Evolutionary conservation across 2,113 vertebrate species (phyloP).

Genomic region (Pyrgilauda ruficollis): DNA sequence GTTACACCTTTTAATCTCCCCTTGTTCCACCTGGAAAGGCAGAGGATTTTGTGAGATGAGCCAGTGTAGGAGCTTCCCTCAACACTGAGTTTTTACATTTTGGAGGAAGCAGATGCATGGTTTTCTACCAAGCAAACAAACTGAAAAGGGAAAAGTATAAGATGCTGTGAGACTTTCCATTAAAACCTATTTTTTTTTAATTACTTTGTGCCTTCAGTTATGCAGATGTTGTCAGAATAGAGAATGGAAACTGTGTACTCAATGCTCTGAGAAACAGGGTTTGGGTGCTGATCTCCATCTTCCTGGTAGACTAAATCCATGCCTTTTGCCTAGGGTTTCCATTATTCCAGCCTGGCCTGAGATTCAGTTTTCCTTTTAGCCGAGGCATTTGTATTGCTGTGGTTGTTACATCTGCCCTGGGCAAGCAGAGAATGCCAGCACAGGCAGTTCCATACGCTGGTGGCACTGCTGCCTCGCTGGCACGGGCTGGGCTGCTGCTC

Average conservation of each 20-base stretch:
- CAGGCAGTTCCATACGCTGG: accelerated
- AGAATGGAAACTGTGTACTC: not conserved
- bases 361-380: not conserved
- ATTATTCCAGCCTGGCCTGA: not conserved
- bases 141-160: not conserved
- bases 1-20: not conserved
- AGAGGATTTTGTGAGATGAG: not conserved
- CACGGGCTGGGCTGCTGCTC: not conserved
- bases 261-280: accelerated
- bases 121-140: not conserved
- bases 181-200: not conserved
- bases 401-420: not conserved
- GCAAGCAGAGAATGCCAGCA: not conserved
- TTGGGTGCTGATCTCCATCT: not conserved
- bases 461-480: not conserved
- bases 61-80: not conserved
- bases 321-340: not conserved
- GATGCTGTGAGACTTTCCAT: not conserved
- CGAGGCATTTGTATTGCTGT: not conserved
- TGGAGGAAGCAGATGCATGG: not conserved
- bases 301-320: not conserved
- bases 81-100: not conserved
- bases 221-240: not conserved
- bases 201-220: not conserved
- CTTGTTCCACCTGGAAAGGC: not conserved